phyloP scores from a whole-genome alignment of 1,140 invertebrate genomes.

The Pogonomyrmex barbatus region DNA sequence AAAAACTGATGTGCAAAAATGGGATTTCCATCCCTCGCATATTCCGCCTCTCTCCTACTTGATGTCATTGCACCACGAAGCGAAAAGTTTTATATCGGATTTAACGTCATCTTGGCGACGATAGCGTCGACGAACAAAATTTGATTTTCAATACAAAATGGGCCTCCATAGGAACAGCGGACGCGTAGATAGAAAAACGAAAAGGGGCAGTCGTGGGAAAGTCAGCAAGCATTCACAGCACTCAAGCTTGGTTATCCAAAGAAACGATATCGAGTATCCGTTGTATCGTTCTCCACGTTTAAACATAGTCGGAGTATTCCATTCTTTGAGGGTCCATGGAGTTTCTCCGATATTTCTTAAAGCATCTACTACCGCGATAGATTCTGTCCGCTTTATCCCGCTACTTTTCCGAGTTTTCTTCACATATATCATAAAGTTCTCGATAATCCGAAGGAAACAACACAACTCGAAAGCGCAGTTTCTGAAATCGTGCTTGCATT shows the following conservation, averaged over 20 bases:
- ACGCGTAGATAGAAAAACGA: slow-evolving; percentile 17
- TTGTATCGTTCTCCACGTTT: slow-evolving; percentile 32
- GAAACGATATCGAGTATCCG: slow-evolving; percentile 50
- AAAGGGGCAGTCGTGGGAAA: slow-evolving; percentile 58
- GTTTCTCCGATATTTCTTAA: slow-evolving; percentile 63
- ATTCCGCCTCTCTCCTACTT: slow-evolving; percentile 34
- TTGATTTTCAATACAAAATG: slow-evolving; percentile 58
- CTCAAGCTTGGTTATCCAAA: slow-evolving; percentile 60
- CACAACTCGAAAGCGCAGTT: slow-evolving; percentile 23
- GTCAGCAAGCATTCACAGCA: slow-evolving; percentile 62
- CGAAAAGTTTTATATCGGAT: slow-evolving; percentile 52
- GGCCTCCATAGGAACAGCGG: slow-evolving; percentile 5
- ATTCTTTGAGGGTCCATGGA: slow-evolving; percentile 53
- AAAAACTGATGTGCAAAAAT: slow-evolving; percentile 51
- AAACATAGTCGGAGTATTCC: slow-evolving; percentile 38
- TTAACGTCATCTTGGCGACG: slow-evolving; percentile 41
- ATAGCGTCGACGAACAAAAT: slow-evolving; percentile 20
- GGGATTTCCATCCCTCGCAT: slow-evolving; percentile 35
- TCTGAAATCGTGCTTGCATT: background rate
- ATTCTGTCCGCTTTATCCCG: slow-evolving; percentile 23
- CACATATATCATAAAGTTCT: slow-evolving; percentile 48
- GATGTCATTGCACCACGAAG: slow-evolving; percentile 41
- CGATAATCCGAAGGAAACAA: slow-evolving; percentile 40
- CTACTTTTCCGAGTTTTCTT: slow-evolving; percentile 38
- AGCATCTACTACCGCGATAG: slow-evolving; percentile 36